Base-by-base conservation (phyloP, 2,888 invertebrate genomes). In the Therioaphis trifolii region DNA sequence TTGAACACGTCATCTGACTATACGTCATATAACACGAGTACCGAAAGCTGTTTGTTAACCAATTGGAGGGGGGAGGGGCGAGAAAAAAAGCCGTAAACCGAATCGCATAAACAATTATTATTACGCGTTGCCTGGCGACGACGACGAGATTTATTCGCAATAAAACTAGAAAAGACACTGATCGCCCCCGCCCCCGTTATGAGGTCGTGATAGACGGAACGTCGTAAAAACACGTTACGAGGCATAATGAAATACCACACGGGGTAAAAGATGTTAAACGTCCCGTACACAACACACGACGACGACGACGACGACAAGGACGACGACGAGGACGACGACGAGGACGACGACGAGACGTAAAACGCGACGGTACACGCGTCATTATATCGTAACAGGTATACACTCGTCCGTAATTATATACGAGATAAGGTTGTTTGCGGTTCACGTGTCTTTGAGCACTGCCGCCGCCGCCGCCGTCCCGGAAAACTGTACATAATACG, bases 61-160 rank as follows among this genome's bases (percentile, higher is more conserved):
- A 49, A 27, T 27, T 29, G 27, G 27, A 27, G 27, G 3, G 3
- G 12, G 12, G 12, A 46, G 2, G 11, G 24, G 2, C 21, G 21
- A 14, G 27, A 52, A 29, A 43, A 55, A 1, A 58, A 21, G 24
- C 21, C 3, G 40, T 61, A 21, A 15, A 35, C 24, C 15, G 21
- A 49, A 49, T 77, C 29, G 49, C 49, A 35, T 35, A 77, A 66
- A 66, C 66, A 66, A 66, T 66, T 66, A 52, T 49, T 77, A 49
- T 15, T 15, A 21, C 15, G 18, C 4, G 29, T 77, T 52, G 18
- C 52, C 21, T 40, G 1, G 55, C 15, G 27, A 79, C 69, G 2
- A 24, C 9, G 14, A 40, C 49, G n/a, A n/a, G 52, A 14, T 74
- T 76, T 35, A 49, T 69, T 27, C 7, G 40, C 55, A n/a, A 55